A percentile compares a stretch with the other conserved stretches of the same genome.
Evolutionary conservation across 2,797 vertebrate genomes (phyloP).

Genomic region (Gobio occitaniae): DNA sequence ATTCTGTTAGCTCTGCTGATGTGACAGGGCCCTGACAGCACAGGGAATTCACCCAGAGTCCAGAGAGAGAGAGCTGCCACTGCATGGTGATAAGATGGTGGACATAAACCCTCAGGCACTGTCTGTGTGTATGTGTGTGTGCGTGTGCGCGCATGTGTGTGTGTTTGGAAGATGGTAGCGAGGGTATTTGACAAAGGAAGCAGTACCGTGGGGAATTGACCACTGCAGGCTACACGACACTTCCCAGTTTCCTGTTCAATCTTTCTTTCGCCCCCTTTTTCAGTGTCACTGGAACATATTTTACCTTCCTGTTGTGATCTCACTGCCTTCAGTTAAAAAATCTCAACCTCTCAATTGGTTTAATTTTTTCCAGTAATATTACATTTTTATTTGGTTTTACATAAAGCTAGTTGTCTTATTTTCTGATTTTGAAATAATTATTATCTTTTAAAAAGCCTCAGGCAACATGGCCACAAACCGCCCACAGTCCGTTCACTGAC

Average conservation of each 20-base stretch:
- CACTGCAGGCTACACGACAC: constrained; percentile 49
- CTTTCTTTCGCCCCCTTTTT: constrained; percentile 26
- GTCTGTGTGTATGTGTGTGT: constrained; percentile 39
- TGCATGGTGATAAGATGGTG: constrained; percentile 62
- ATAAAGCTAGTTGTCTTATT: background rate
- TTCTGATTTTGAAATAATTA: constrained; percentile 20
- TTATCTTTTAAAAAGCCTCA: constrained; percentile 28
- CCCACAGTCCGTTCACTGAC: constrained; percentile 19
- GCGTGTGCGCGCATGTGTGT: constrained; percentile 18
- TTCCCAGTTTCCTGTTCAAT: constrained; percentile 46
- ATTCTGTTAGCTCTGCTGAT: constrained; percentile 52
- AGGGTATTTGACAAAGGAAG: constrained; percentile 55
- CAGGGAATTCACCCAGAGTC: constrained; percentile 55
- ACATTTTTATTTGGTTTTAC: background rate
- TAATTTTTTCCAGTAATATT: background rate
- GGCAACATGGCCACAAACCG: constrained; percentile 17
- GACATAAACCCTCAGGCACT: constrained; percentile 58
- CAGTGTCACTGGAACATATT: constrained; percentile 28
- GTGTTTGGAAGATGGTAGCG: constrained; percentile 40
- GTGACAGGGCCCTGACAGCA: constrained; percentile 51
- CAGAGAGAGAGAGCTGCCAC: constrained; percentile 56
- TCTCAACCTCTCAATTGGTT: background rate
- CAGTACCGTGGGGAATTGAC: constrained; percentile 50
- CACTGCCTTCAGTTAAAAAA: background rate
- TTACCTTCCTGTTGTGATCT: constrained; percentile 28